A percentile compares a stretch with the other conserved stretches of the same genome.
phyloP scores from a whole-genome alignment of 1,140 invertebrate species.

The Lycorma delicatula region DNA sequence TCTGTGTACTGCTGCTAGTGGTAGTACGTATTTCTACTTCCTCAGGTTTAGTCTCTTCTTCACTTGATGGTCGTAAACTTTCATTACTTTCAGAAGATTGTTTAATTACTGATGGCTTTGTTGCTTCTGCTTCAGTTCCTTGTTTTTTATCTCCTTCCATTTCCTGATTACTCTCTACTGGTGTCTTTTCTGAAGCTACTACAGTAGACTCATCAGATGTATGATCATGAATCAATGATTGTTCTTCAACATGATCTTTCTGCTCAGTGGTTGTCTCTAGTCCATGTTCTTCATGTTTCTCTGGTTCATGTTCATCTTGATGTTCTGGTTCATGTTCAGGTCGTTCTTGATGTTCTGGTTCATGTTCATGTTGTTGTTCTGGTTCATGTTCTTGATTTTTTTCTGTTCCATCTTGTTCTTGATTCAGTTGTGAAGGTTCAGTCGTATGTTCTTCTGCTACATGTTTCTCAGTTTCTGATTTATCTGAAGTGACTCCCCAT shows the following conservation, averaged over 20 bases:
- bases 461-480: background rate
- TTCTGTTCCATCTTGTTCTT: constrained; percentile 19
- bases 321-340: constrained; percentile 18
- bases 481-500: constrained; percentile 10
- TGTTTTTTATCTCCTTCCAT: too few relatives aligned
- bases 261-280: constrained; percentile 22
- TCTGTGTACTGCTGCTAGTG: too few relatives aligned
- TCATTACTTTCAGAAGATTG: too few relatives aligned
- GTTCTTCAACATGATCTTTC: constrained; percentile 4
- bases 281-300: constrained; percentile 25
- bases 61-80: too few relatives aligned
- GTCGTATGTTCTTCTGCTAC: background rate
- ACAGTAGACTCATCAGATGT: background rate
- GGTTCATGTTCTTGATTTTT: constrained; percentile 9
- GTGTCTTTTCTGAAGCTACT: background rate
- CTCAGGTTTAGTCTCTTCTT: too few relatives aligned
- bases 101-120: too few relatives aligned
- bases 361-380: constrained; percentile 3
- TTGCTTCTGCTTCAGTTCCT: too few relatives aligned
- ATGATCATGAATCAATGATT: background rate
- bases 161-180: background rate
- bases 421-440: background rate
- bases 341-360: background rate
- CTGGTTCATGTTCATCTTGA: constrained; percentile 18
- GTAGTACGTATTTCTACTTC: too few relatives aligned